Evolutionary conservation across 2,797 vertebrate genomes (phyloP).

Genomic region (Halcyon smyrnensis): DNA sequence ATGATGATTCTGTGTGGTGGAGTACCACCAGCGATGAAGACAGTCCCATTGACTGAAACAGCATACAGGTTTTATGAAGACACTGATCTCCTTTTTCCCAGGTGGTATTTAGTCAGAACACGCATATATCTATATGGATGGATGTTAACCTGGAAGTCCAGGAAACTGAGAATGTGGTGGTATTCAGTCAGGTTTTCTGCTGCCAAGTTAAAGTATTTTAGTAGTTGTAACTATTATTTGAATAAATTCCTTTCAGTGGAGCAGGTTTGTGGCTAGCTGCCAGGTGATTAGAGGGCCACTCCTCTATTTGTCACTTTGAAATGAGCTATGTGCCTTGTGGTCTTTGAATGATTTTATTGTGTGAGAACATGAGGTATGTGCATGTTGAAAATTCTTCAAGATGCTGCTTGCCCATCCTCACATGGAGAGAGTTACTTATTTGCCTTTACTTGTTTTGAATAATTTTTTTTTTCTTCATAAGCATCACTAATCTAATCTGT

Average conservation of each 20-base stretch:
- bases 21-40: not conserved
- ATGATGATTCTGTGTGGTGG: not conserved
- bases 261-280: not conserved
- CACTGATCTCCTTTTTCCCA: not conserved
- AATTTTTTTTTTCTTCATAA: not conserved
- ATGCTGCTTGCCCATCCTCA: not conserved
- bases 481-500: not conserved
- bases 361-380: not conserved
- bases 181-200: not conserved
- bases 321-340: not conserved
- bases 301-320: constrained; percentile 10
- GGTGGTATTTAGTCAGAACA: not conserved
- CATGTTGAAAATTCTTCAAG: not conserved
- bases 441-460: not conserved
- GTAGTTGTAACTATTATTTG: not conserved
- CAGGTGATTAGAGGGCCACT: not conserved
- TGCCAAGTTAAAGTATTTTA: not conserved
- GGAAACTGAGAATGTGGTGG: not conserved
- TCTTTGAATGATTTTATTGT: not conserved
- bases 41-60: not conserved
- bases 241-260: constrained; percentile 8
- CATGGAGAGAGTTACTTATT: not conserved
- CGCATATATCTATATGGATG: too few relatives aligned
- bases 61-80: not conserved
- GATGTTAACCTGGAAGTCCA: not conserved